phyloP scores from a whole-genome alignment of 1,140 invertebrate species.

The Mycetomoellerius zeteki region DNA sequence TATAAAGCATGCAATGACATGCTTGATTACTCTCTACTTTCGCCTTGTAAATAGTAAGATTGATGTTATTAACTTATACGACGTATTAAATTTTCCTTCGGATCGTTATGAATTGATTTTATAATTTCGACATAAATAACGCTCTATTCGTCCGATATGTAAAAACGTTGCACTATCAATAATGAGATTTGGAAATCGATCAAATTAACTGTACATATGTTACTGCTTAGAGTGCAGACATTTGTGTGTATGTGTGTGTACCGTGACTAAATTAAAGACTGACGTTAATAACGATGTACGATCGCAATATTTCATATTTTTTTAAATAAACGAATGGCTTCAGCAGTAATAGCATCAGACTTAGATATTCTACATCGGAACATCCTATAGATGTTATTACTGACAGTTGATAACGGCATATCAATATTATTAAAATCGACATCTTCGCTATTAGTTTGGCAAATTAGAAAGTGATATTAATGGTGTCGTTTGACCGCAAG shows the following conservation, averaged over 20 bases:
- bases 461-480: constrained; percentile 47
- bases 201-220: constrained; percentile 33
- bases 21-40: constrained; percentile 36
- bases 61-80: constrained; percentile 38
- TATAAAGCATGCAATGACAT: constrained; percentile 20
- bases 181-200: constrained; percentile 57
- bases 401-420: constrained; percentile 26
- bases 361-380: neutral
- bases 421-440: constrained; percentile 41
- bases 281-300: constrained; percentile 49
- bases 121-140: constrained; percentile 37
- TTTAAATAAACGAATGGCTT: constrained; percentile 1
- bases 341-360: neutral
- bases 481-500: constrained; percentile 35
- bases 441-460: constrained; percentile 5
- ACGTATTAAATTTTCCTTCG: constrained; percentile 29
- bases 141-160: neutral
- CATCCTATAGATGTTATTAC: neutral
- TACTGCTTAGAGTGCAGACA: neutral
- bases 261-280: constrained; percentile 36
- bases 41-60: constrained; percentile 35
- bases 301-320: constrained; percentile 42
- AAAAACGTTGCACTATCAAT: constrained; percentile 18
- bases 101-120: constrained; percentile 19
- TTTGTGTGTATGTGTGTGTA: constrained; percentile 1